Conservation (phyloP, 1,140 invertebrate species). For the Cotesia typhae region DNA sequence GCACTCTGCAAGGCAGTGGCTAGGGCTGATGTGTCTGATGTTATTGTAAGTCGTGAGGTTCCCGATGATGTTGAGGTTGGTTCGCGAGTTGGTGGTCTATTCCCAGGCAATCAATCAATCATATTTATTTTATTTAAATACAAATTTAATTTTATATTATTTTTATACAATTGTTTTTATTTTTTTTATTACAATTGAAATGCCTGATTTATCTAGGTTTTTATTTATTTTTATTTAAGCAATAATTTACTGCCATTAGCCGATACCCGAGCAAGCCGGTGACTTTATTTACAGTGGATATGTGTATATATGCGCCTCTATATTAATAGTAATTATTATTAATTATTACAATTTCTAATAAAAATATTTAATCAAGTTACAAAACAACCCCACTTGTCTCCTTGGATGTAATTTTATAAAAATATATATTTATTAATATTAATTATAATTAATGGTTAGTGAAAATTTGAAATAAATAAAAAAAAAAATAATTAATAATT, state of each 20-base stretch:
- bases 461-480: background rate
- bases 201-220: background rate
- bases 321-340: slow-evolving; percentile 32
- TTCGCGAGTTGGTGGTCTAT: slow-evolving; percentile 52
- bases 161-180: background rate
- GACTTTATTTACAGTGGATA: slow-evolving; percentile 58
- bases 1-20: slow-evolving; percentile 59
- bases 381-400: slow-evolving; percentile 51
- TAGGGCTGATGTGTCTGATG: slow-evolving; percentile 58
- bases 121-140: background rate
- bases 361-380: slow-evolving; percentile 1
- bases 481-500: background rate
- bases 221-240: slow-evolving; percentile 11
- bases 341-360: too few relatives aligned
- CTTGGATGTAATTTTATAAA: background rate
- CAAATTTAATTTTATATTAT: background rate
- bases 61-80: slow-evolving; percentile 59
- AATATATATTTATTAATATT: background rate
- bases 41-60: slow-evolving; percentile 58
- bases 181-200: background rate
- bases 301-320: slow-evolving; percentile 51
- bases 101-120: slow-evolving; percentile 37
- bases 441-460: too few relatives aligned
- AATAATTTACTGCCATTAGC: slow-evolving; percentile 36
- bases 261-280: slow-evolving; percentile 56